Evolutionary conservation across 1,140 invertebrate genomes (phyloP).

Genomic region (Drosophila bocqueti): DNA sequence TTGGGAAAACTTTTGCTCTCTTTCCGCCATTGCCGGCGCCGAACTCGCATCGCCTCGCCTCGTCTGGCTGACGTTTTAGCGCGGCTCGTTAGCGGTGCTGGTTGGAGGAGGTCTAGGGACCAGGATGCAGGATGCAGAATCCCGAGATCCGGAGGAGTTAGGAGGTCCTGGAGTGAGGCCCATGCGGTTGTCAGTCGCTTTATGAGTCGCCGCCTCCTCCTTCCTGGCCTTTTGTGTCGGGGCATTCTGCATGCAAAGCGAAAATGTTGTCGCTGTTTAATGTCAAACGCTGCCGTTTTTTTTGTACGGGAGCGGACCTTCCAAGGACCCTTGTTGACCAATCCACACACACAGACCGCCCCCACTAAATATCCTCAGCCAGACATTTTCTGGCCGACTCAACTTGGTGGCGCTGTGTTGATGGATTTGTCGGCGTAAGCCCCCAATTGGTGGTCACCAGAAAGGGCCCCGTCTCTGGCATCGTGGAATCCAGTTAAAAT

Average conservation of each 20-base stretch:
- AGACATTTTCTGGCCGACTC: constrained; percentile 66
- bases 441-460: constrained; percentile 39
- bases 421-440: constrained; percentile 71
- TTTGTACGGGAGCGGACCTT: background rate
- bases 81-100: constrained; percentile 56
- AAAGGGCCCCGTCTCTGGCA: background rate
- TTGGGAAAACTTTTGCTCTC: constrained; percentile 75
- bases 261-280: constrained; percentile 82
- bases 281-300: constrained; percentile 64
- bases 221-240: constrained; percentile 63
- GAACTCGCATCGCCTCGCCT: background rate
- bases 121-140: background rate
- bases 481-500: background rate
- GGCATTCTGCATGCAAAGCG: constrained; percentile 74
- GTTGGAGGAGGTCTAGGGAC: background rate
- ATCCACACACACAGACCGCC: background rate
- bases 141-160: background rate
- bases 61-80: constrained; percentile 74
- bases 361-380: background rate
- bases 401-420: constrained; percentile 56
- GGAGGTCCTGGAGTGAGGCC: constrained; percentile 13
- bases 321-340: constrained; percentile 12
- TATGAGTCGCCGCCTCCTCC: constrained; percentile 52
- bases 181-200: constrained; percentile 72
- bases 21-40: constrained; percentile 60